These are phyloP conservation scores for Neoaliturus tenellus DNA, from an alignment of 2,888 invertebrate genomes.

Conservation along the genomic window DNA sequence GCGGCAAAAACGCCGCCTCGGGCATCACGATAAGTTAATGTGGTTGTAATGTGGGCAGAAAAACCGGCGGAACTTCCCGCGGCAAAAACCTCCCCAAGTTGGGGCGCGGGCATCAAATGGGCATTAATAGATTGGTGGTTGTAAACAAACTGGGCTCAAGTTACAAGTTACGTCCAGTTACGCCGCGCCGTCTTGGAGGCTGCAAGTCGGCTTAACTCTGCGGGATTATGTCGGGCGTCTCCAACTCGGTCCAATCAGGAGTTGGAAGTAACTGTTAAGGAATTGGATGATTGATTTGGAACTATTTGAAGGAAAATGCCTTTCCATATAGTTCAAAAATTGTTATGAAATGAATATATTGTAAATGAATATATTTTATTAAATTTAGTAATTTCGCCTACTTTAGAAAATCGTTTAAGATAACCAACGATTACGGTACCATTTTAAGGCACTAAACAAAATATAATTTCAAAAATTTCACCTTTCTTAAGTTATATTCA, in stretches of 20 bases:
- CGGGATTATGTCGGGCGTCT: not conserved
- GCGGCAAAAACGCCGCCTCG: conserved; percentile 18
- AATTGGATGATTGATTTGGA: too few species aligned
- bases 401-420: too few species aligned
- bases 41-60: conserved; percentile 51
- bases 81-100: conserved; percentile 52
- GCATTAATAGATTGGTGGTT: conserved; percentile 51
- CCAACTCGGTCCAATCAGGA: not conserved
- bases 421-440: too few species aligned
- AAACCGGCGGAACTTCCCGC: conserved; percentile 31
- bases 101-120: conserved; percentile 40
- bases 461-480: too few species aligned
- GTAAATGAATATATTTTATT: too few species aligned
- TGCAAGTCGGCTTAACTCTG: not conserved
- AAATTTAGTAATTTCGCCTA: too few species aligned
- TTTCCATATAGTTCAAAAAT: too few species aligned
- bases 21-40: conserved; percentile 51
- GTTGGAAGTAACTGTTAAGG: too few species aligned
- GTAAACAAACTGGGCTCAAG: conserved; percentile 7
- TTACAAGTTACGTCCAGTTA: not conserved
- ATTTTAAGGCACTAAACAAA: too few species aligned
- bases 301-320: too few species aligned
- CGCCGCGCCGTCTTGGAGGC: not conserved
- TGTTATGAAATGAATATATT: too few species aligned
- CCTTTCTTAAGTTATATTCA: too few species aligned